Conservation (phyloP, 1,140 invertebrate genomes). For the Caerostris darwini region DNA sequence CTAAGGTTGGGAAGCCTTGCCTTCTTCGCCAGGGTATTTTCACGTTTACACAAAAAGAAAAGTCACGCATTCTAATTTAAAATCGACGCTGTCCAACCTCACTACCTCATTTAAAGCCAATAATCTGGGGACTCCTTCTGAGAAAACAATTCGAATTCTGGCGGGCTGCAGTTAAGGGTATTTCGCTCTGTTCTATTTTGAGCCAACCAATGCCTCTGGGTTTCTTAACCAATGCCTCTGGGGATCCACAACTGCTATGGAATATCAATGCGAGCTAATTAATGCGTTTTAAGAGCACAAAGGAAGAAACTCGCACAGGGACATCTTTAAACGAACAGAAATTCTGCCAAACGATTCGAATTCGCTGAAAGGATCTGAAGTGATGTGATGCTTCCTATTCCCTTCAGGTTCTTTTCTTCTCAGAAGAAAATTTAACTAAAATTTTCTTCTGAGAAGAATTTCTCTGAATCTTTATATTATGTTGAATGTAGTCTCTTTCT, state of each 20-base stretch:
- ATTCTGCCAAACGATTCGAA: conserved; percentile 21
- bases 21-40: conserved; percentile 19
- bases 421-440: neutral
- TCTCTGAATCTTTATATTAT: too few species aligned
- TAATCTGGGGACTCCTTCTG: conserved; percentile 16
- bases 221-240: neutral
- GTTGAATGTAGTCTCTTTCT: too few species aligned
- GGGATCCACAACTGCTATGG: conserved; percentile 40
- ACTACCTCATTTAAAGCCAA: conserved; percentile 58
- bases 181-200: too few species aligned
- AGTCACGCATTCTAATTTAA: conserved; percentile 61
- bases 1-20: neutral
- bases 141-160: too few species aligned
- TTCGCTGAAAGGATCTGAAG: conserved; percentile 57
- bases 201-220: too few species aligned
- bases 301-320: neutral
- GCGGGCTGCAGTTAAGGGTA: too few species aligned
- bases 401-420: conserved; percentile 32
- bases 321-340: conserved; percentile 38
- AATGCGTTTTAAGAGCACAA: conserved; percentile 58
- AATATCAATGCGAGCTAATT: conserved; percentile 68
- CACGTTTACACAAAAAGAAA: conserved; percentile 27
- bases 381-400: conserved; percentile 16
- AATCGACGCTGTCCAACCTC: conserved; percentile 33
- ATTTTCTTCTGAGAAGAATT: too few species aligned